Base-by-base conservation (phyloP, 2,797 vertebrate genomes). In the Lepidocolaptes lacrymiger region DNA sequence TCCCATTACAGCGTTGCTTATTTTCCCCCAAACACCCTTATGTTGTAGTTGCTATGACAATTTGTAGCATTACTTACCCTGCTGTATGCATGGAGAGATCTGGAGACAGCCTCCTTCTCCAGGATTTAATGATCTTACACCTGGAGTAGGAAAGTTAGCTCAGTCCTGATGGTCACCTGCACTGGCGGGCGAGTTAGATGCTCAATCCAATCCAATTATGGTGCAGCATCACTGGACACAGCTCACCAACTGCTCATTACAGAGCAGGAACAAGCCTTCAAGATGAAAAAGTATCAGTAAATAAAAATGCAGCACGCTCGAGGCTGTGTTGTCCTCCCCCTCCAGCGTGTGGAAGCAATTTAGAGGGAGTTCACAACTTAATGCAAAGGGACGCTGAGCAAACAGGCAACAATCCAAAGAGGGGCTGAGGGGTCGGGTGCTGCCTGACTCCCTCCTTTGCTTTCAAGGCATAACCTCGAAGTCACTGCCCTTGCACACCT, bases 1-100 rank as follows among this genome's bases (percentile, higher is more conserved):
- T 86, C 85, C 62, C 41, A 64, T 94, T 89, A 89, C 78, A 78
- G 39, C 3, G 1, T 86, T 90, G 51, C 82, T 92, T 88, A 32
- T 93, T 95, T 93, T 36, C 59, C 69, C 69, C 20, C 6, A 26
- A 95, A 72, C 54, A 15, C 23, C 66, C 75, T n/a, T 92, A 48
- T 91, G 73, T 81, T 67, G 79, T 58, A 79, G 87, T 94, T 93
- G 92, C 93, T 91, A 79, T 89, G 85, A 92, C 85, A 86, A 89
- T 95, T 52, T 59, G 36, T 62, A 78, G 58, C 85, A 18, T 88
- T 72, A 51, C 17, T 93, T 83, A 36, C 3, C 15, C 37, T 24
- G 34, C 63, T 66, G 0, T 4, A 58, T 7, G 26, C 26, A 26
- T 6, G 28, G 8, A 48, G 48, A 85, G 30, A 81, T 79, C 24